A percentile compares a stretch with the other conserved stretches of the same genome.
Conservation (phyloP, 2,888 invertebrate species). For the Cecidostiba fungosa region DNA sequence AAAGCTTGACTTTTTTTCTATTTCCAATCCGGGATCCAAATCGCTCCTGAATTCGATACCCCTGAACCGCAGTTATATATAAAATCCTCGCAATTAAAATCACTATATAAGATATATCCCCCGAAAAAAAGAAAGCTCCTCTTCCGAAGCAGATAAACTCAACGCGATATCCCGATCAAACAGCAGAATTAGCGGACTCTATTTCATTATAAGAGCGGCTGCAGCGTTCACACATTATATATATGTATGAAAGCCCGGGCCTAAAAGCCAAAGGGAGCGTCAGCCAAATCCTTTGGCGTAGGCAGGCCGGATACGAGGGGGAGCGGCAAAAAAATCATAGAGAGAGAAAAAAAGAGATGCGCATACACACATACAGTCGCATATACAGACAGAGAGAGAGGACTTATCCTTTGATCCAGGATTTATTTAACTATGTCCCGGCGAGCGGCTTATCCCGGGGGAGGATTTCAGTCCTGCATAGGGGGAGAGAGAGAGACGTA, state of each 20-base stretch:
- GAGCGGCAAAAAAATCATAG: slow-evolving; percentile 7
- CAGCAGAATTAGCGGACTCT: slow-evolving; percentile 51
- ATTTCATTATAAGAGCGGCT: slow-evolving; percentile 18
- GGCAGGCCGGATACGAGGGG: not conserved
- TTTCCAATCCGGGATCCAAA: not conserved
- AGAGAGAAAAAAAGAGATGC: not conserved
- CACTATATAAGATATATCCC: not conserved
- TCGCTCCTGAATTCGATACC: slow-evolving; percentile 7
- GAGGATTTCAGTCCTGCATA: slow-evolving; percentile 72
- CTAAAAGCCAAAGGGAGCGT: slow-evolving; percentile 23
- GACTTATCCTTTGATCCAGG: slow-evolving; percentile 80
- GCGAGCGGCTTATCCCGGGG: slow-evolving; percentile 78
- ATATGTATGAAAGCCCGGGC: not conserved
- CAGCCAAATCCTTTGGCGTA: slow-evolving; percentile 28
- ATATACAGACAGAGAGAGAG: slow-evolving; percentile 70
- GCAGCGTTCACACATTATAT: not conserved
- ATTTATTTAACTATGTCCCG: slow-evolving; percentile 80
- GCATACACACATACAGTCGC: slow-evolving; percentile 20
- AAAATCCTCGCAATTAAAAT: not conserved
- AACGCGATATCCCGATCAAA: slow-evolving; percentile 57
- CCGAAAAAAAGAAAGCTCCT: not conserved
- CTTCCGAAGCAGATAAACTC: slow-evolving; percentile 11
- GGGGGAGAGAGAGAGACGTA: slow-evolving; percentile 68
- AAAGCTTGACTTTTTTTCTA: not conserved
- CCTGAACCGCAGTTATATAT: not conserved